A percentile compares a stretch with the other conserved stretches of the same genome.
Evolutionary conservation across 2,113 vertebrate genomes (phyloP).

Genomic region (Chloroceryle aenea): DNA sequence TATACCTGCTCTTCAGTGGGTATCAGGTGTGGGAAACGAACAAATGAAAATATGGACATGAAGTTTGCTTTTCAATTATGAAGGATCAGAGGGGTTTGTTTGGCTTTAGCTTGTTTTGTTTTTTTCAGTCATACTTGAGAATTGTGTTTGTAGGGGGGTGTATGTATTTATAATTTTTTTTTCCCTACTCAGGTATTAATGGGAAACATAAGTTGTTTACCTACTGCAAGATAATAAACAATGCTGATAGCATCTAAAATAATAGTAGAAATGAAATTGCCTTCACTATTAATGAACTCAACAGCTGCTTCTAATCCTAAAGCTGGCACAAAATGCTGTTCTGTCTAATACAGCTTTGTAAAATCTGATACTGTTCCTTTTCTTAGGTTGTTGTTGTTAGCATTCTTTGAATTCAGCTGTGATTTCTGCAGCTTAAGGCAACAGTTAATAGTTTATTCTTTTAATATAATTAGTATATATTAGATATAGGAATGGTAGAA

Average conservation of each 20-base stretch:
- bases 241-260: background rate
- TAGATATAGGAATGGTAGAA: background rate
- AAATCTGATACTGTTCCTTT: constrained; percentile 31
- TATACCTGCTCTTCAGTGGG: constrained; percentile 78
- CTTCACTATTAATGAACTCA: constrained; percentile 13
- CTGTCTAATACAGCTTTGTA: background rate
- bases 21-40: constrained; percentile 76
- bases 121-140: constrained; percentile 67
- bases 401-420: constrained; percentile 47
- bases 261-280: constrained; percentile 35
- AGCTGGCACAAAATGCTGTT: background rate
- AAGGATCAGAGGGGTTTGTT: constrained; percentile 55
- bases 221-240: background rate
- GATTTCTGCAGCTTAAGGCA: constrained; percentile 34
- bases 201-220: background rate
- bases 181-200: background rate
- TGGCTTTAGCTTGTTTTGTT: background rate
- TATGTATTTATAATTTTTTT: background rate
- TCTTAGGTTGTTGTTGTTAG: background rate
- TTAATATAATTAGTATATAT: background rate
- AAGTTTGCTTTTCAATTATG: constrained; percentile 56
- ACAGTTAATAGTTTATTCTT: background rate
- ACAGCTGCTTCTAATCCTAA: constrained; percentile 55
- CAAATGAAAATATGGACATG: constrained; percentile 67
- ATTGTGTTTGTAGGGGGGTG: background rate